Evolutionary conservation across 2,797 vertebrate genomes (phyloP).

Genomic region (Nannoperca australis): DNA sequence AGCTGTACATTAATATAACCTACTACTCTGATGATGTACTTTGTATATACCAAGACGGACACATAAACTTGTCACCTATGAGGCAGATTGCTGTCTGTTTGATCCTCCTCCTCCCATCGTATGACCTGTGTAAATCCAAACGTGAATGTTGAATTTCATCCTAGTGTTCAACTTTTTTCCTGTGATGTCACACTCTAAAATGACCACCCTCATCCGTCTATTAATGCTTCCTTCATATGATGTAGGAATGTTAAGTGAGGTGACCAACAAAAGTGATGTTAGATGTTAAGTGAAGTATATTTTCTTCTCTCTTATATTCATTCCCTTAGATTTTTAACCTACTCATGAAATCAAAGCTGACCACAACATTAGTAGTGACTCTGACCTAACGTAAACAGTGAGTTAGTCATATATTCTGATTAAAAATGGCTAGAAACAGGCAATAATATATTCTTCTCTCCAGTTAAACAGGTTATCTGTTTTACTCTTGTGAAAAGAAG

Average conservation of each 20-base stretch:
- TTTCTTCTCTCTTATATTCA: not conserved
- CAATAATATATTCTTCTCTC: not conserved
- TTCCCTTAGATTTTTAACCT: not conserved
- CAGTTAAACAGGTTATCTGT: not conserved
- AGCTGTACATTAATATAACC: constrained; percentile 13
- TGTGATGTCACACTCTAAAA: not conserved
- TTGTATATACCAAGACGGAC: not conserved
- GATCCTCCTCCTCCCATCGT: constrained; percentile 3
- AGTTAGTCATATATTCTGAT: not conserved
- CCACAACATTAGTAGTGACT: not conserved
- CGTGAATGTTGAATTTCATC: not conserved
- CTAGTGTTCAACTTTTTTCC: not conserved
- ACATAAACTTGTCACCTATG: constrained; percentile 16
- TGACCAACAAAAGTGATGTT: too few species aligned
- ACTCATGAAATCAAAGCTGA: not conserved
- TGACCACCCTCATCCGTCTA: not conserved
- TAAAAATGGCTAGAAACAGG: not conserved
- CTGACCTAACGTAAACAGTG: not conserved
- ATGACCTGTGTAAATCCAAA: constrained; percentile 14
- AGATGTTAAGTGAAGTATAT: too few species aligned
- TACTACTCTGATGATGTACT: not conserved
- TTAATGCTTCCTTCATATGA: not conserved
- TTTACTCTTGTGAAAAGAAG: not conserved
- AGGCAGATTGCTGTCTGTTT: constrained; percentile 11
- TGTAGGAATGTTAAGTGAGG: not conserved